Evolutionary conservation across 2,113 vertebrate genomes (phyloP).

Genomic region (Gallinago jamesoni): DNA sequence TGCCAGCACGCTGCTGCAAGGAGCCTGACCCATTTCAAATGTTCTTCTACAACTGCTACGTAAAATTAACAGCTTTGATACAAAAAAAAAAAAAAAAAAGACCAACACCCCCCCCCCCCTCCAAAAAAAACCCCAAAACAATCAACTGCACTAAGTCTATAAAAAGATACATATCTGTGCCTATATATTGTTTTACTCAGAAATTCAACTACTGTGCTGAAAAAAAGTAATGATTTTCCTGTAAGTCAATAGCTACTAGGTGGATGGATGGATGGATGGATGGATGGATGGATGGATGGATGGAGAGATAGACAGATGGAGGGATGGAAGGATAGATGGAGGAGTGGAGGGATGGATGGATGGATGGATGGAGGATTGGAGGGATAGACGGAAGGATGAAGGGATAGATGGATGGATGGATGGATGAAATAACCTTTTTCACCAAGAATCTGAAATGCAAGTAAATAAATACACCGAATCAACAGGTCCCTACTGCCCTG

Average conservation of each 20-base stretch:
- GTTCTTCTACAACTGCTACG: not conserved
- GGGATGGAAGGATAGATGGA: not conserved
- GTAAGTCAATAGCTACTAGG: not conserved
- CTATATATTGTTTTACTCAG: not conserved
- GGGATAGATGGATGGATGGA: not conserved
- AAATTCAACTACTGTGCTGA: not conserved
- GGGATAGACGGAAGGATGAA: not conserved
- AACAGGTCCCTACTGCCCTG: not conserved
- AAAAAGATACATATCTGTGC: not conserved
- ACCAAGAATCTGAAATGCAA: not conserved
- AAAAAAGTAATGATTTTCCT: not conserved
- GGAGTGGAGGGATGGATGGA: not conserved
- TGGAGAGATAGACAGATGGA: not conserved
- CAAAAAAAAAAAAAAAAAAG: not conserved
- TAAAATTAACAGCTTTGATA: not conserved
- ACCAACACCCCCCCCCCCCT: too few relatives aligned
- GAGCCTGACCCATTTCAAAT: not conserved
- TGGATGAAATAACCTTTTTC: not conserved
- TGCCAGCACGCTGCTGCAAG: accelerated
- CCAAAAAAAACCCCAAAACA: too few relatives aligned
- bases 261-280: not conserved
- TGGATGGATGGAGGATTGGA: not conserved
- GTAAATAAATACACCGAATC: not conserved
- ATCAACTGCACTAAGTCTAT: not conserved
- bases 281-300: not conserved